Percentiles rank a stretch among this genome's conserved stretches.
Evolutionary conservation across 1,140 invertebrate genomes (phyloP).

Genomic region (Conus ventricosus): DNA sequence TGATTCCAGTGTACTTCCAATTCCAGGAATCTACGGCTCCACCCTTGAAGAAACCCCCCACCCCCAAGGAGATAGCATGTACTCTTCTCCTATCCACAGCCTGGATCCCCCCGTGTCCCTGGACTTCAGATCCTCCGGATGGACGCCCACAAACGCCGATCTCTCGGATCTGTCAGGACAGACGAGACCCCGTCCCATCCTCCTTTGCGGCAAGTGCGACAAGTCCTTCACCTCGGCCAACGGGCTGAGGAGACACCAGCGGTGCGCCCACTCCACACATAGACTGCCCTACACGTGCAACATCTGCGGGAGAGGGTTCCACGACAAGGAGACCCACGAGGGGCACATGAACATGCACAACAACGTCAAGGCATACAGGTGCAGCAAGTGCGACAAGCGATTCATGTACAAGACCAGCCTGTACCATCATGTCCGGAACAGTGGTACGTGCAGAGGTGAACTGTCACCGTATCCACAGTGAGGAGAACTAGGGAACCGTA

Average conservation of each 20-base stretch:
- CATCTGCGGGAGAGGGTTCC: background rate
- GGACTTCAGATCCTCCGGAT: background rate
- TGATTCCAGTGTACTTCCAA: slow-evolving; percentile 2
- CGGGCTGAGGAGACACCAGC: background rate
- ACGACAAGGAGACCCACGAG: background rate
- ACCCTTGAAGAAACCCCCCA: background rate
- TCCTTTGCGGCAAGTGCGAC: background rate
- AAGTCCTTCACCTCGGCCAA: background rate
- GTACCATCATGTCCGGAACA: background rate
- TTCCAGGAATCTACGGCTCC: background rate
- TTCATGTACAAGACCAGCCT: slow-evolving; percentile 19
- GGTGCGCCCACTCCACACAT: background rate
- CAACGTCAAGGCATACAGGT: background rate
- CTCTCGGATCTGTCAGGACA: background rate
- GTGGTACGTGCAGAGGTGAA: background rate
- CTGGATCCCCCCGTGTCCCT: background rate
- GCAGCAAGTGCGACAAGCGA: too few species aligned
- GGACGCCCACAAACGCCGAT: background rate
- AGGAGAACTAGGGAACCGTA: too few species aligned
- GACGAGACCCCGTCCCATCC: background rate
- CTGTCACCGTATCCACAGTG: too few species aligned
- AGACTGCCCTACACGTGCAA: background rate
- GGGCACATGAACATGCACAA: background rate
- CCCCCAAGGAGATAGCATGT: background rate
- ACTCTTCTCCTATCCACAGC: background rate